Conservation (phyloP, 2,113 vertebrate genomes). For the Amblyornis subalaris region DNA sequence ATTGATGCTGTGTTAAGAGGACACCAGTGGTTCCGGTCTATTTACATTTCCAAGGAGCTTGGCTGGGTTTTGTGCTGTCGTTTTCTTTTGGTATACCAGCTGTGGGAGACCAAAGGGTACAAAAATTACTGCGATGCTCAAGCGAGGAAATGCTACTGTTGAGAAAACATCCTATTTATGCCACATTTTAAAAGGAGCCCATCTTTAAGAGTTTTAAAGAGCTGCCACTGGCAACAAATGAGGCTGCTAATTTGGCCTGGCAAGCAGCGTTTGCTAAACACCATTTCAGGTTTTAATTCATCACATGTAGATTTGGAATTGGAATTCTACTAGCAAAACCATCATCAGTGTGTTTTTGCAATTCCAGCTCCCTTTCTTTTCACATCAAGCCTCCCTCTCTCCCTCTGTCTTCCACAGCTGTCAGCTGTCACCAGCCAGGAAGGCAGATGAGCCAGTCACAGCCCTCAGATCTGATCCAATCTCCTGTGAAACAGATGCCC, state of each 20-base stretch:
- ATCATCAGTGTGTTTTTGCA: constrained; percentile 21
- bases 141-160: constrained; percentile 49
- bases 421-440: constrained; percentile 46
- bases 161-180: constrained; percentile 61
- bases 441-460: constrained; percentile 37
- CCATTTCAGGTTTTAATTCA: constrained; percentile 48
- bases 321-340: constrained; percentile 24
- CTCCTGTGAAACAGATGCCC: constrained; percentile 2
- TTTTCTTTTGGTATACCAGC: constrained; percentile 37
- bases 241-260: constrained; percentile 54
- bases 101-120: constrained; percentile 52
- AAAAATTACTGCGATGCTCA: not conserved
- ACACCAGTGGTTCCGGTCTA: constrained; percentile 43
- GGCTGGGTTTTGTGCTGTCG: constrained; percentile 23
- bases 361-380: constrained; percentile 31
- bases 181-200: constrained; percentile 35
- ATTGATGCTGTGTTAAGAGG: constrained; percentile 29
- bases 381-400: constrained; percentile 6
- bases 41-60: constrained; percentile 54
- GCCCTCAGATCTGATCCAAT: not conserved
- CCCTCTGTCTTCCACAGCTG: constrained; percentile 45
- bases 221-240: constrained; percentile 36
- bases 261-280: constrained; percentile 44
- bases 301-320: constrained; percentile 29
- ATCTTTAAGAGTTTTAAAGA: constrained; percentile 42